Percentiles rank a stretch among this genome's conserved stretches.
Evolutionary conservation across 1,140 invertebrate genomes (phyloP).

Genomic region (Leucophenga varia): DNA sequence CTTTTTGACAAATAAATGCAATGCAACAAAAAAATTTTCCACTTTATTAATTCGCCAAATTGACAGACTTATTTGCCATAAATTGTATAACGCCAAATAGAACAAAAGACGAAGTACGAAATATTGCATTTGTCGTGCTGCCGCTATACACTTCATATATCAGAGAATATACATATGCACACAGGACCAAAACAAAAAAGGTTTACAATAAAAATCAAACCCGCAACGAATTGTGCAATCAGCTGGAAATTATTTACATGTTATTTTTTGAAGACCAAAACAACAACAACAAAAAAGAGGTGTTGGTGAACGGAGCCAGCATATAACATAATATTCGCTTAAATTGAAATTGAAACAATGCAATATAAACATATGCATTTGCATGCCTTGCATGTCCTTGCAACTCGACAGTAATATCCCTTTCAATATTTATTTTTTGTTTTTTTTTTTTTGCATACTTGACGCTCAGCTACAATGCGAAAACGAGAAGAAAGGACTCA

Average conservation of each 20-base stretch:
- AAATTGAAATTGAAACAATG: slow-evolving; percentile 52
- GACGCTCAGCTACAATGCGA: background rate
- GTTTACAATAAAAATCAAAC: slow-evolving; percentile 50
- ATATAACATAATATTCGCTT: slow-evolving; percentile 3
- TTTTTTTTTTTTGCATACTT: background rate
- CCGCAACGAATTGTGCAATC: slow-evolving; percentile 50
- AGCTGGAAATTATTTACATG: slow-evolving; percentile 53
- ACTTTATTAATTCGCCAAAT: slow-evolving; percentile 56
- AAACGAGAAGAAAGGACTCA: slow-evolving; percentile 1
- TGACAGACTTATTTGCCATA: slow-evolving; percentile 56
- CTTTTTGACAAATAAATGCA: too few relatives aligned
- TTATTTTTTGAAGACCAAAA: slow-evolving; percentile 22
- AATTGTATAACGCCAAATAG: slow-evolving; percentile 31
- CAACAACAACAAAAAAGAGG: too few relatives aligned
- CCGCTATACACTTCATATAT: background rate
- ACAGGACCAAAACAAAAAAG: background rate
- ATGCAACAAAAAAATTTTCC: slow-evolving; percentile 48
- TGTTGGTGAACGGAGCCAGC: background rate
- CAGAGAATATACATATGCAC: background rate
- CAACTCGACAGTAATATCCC: background rate
- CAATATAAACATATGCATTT: slow-evolving; percentile 18
- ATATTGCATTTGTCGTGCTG: slow-evolving; percentile 12
- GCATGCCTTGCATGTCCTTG: background rate
- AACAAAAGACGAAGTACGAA: slow-evolving; percentile 15
- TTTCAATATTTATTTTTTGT: too few relatives aligned